Evolutionary conservation across 2,888 invertebrate genomes (phyloP).

Genomic region (Conops quadrifasciatus): DNA sequence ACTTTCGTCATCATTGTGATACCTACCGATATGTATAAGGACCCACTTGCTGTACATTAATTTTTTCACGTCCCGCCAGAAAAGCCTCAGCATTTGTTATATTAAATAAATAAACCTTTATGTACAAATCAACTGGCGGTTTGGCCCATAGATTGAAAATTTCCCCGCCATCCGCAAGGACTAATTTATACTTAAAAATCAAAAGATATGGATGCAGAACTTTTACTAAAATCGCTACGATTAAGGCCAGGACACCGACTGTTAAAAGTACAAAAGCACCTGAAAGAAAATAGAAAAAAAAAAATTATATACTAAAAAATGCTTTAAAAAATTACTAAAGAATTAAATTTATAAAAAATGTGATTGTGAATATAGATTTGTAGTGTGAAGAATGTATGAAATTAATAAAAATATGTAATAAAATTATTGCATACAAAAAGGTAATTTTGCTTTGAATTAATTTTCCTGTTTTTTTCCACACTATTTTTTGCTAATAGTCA

Average conservation of each 20-base stretch:
- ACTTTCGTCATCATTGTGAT: neutral
- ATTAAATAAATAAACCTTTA: conserved; percentile 83
- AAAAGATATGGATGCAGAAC: conserved; percentile 78
- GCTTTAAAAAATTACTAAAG: neutral
- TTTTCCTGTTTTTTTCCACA: no score
- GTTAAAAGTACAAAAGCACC: conserved; percentile 77
- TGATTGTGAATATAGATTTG: no score
- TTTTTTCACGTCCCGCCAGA: conserved; percentile 75
- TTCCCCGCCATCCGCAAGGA: conserved; percentile 78
- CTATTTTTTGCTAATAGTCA: no score
- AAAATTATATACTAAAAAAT: conserved; percentile 20
- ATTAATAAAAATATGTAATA: no score
- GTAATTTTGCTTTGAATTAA: no score
- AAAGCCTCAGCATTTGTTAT: conserved; percentile 84
- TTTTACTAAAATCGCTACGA: conserved; percentile 73
- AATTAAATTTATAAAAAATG: neutral
- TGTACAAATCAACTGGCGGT: conserved; percentile 81
- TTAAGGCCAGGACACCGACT: conserved; percentile 74
- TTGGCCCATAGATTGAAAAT: conserved; percentile 84
- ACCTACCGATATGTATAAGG: conserved; percentile 89
- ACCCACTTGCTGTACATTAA: conserved; percentile 80
- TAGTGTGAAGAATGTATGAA: no score
- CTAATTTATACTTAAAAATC: conserved; percentile 79
- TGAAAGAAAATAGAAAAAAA: conserved; percentile 64
- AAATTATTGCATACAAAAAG: no score